Evolutionary conservation across 2,888 invertebrate genomes (phyloP).

Genomic region (Pammene aurita): DNA sequence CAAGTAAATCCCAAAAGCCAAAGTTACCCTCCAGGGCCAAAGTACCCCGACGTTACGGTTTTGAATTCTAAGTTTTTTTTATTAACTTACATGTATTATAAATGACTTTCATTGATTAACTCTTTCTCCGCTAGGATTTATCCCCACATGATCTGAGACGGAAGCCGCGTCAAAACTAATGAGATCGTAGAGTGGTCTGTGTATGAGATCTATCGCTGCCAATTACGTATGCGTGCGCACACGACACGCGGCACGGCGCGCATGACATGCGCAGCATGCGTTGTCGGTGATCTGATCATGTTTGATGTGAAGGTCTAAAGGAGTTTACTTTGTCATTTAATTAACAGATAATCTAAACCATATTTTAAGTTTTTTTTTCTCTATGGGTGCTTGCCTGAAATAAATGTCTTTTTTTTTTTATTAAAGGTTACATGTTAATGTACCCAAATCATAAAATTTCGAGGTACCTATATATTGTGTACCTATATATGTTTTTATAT

Average conservation of each 20-base stretch:
- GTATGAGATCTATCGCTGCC: slow-evolving; percentile 25
- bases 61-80: too few relatives aligned
- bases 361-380: too few relatives aligned
- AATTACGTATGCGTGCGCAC: slow-evolving; percentile 29
- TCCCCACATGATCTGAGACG: slow-evolving; percentile 21
- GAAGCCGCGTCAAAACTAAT: slow-evolving; percentile 35
- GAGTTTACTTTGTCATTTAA: neutral
- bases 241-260: neutral
- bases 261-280: slow-evolving; percentile 5
- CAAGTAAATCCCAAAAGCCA: too few relatives aligned
- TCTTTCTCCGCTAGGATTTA: neutral
- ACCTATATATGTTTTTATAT: too few relatives aligned
- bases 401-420: too few relatives aligned
- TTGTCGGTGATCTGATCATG: neutral
- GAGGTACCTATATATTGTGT: too few relatives aligned
- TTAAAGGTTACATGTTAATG: too few relatives aligned
- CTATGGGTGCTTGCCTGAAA: too few relatives aligned
- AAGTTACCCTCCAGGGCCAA: too few relatives aligned
- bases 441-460: too few relatives aligned
- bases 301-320: neutral
- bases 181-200: neutral
- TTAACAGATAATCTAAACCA: neutral
- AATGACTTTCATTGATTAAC: neutral
- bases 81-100: too few relatives aligned
- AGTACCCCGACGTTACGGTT: too few relatives aligned